A percentile compares a stretch with the other conserved stretches of the same genome.
Evolutionary conservation across 2,113 vertebrate species (phyloP).

Genomic region (Penelope pileata): DNA sequence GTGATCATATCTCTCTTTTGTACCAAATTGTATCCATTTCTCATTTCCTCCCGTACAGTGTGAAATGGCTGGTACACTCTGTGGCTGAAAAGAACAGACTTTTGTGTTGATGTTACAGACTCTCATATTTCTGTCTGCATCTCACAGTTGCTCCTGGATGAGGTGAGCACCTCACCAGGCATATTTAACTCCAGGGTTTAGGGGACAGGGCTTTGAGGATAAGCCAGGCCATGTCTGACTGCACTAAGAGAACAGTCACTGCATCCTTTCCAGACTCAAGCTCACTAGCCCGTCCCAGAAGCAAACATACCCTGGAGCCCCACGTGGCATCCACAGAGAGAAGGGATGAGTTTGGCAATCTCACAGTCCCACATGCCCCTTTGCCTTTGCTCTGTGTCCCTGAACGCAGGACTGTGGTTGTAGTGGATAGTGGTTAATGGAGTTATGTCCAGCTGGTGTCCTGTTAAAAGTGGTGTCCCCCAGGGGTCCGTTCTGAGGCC

Average conservation of each 20-base stretch:
- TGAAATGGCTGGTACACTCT: background rate
- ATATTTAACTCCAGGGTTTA: background rate
- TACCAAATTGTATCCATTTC: background rate
- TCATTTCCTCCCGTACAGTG: background rate
- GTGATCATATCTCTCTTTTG: background rate
- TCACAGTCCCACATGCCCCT: too few species aligned
- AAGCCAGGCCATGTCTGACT: background rate
- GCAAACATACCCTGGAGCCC: background rate
- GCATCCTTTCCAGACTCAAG: background rate
- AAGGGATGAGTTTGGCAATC: background rate
- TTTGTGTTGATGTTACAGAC: background rate
- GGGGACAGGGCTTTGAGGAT: background rate
- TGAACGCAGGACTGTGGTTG: background rate
- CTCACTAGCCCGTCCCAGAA: background rate
- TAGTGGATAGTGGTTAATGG: too few species aligned
- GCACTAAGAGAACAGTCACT: background rate
- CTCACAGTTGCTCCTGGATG: background rate
- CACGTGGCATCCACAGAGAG: background rate
- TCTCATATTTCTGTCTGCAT: background rate
- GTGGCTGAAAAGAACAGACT: background rate
- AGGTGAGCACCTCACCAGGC: background rate
- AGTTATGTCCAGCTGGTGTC: too few species aligned
- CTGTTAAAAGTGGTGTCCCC: too few species aligned
- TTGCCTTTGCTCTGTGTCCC: background rate
- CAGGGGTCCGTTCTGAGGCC: too few species aligned